A percentile compares a stretch with the other conserved stretches of the same genome.
Evolutionary conservation across 2,113 vertebrate genomes (phyloP).

Genomic region (Pavo muticus): DNA sequence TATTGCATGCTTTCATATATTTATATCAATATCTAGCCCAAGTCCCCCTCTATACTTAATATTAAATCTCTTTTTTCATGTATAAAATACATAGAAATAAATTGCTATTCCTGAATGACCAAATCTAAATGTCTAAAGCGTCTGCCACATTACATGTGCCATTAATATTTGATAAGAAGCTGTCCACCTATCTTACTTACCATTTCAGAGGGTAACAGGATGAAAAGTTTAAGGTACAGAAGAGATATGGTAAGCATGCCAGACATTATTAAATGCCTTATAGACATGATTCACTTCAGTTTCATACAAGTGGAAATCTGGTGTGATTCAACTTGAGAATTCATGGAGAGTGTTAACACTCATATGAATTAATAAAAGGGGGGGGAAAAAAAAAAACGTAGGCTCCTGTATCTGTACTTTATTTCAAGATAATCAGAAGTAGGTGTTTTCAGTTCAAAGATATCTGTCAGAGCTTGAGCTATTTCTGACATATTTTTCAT

Average conservation of each 20-base stretch:
- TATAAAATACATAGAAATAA: neutral
- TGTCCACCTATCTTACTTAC: neutral
- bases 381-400: rapidly evolving
- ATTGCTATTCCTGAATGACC: neutral
- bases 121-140: neutral
- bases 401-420: neutral
- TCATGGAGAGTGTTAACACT: neutral
- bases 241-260: neutral
- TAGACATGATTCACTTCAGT: neutral
- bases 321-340: neutral
- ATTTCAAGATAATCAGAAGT: neutral
- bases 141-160: neutral
- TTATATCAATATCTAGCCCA: neutral
- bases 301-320: neutral
- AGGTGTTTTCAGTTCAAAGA: neutral
- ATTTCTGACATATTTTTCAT: neutral
- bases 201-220: neutral
- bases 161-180: neutral
- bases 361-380: neutral
- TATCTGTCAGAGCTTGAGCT: neutral
- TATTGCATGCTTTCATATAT: neutral
- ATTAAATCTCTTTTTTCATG: neutral
- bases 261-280: neutral
- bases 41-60: neutral
- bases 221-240: neutral